Base-by-base conservation (phyloP, 2,113 vertebrate species). In the Gasterosteus nipponicus region DNA sequence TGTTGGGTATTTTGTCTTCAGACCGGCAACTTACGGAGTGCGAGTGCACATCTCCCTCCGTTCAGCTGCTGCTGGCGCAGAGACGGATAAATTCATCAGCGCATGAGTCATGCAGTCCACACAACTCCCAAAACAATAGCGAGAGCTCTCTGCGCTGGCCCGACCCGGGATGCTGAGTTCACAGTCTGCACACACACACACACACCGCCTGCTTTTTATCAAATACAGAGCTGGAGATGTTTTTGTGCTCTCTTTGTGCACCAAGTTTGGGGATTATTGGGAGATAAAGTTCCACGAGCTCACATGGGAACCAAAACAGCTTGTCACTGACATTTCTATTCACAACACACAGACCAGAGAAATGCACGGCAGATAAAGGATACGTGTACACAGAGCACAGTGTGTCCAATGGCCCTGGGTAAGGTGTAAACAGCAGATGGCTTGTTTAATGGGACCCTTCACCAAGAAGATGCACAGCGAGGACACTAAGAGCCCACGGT, bases 61-160 rank as follows among this genome's bases (percentile, higher is more conserved):
- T 74, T 63, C 51, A 65, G 62, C 70, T 44, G 56, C 60, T 60
- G 73, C 61, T 65, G 35, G 33, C 64, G 3, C 72, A 69, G 82
- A 64, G 86, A 89, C 87, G 88, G 86, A 93, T 85, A 92, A 93
- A 92, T 83, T 90, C 89, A 85, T 90, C 85, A 90, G 83, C 81
- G 85, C 82, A 85, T 90, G 88, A 93, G 86, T 93, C 93, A 93
- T 88, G 77, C 85, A 80, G 87, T 87, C 89, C 84, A 81, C 87
- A 87, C 86, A 83, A 54, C 88, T 85, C 87, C 86, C 90, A 91
- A 92, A 93, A 95, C 94, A 94, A 94, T 92, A 89, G 92, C 90
- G 74, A 91, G 89, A 91, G 90, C 90, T 92, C 88, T 87, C 35
- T 62, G 61, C 58, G 81, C 84, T 77, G 74, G 85, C 84, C 64